A percentile compares a stretch with the other conserved stretches of the same genome.
Conservation (phyloP, 1,140 invertebrate species). For the Epicauta chinensis region DNA sequence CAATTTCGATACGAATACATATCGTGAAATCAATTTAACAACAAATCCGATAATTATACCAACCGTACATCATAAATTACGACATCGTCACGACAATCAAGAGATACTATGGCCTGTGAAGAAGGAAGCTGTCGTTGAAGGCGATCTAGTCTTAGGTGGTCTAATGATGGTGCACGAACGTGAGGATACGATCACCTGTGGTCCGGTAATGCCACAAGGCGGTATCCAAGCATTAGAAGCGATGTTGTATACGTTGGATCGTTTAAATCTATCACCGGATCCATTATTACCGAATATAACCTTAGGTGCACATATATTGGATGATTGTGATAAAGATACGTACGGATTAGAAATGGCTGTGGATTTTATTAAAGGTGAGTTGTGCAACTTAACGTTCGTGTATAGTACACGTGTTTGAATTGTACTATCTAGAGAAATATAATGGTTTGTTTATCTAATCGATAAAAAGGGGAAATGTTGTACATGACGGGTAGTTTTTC, state of each 20-base stretch:
- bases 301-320: slow-evolving; percentile 76
- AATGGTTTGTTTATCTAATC: too few relatives aligned
- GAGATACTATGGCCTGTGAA: slow-evolving; percentile 72
- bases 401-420: too few relatives aligned
- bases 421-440: too few relatives aligned
- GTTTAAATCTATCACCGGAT: slow-evolving; percentile 56
- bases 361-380: slow-evolving; percentile 88
- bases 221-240: slow-evolving; percentile 78
- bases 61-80: slow-evolving; percentile 7
- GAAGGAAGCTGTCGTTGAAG: slow-evolving; percentile 76
- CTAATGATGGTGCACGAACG: slow-evolving; percentile 92
- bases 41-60: too few relatives aligned
- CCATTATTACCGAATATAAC: slow-evolving; percentile 60
- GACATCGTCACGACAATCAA: slow-evolving; percentile 20
- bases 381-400: too few relatives aligned
- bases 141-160: slow-evolving; percentile 78
- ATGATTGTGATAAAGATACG: slow-evolving; percentile 89
- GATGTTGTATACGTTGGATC: slow-evolving; percentile 82
- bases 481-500: too few relatives aligned
- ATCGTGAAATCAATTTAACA: not conserved
- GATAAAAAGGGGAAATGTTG: too few relatives aligned
- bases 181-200: slow-evolving; percentile 71
- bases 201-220: slow-evolving; percentile 84
- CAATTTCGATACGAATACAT: not conserved
- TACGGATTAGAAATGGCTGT: slow-evolving; percentile 88